phyloP scores from a whole-genome alignment of 2,113 vertebrate species.

The Ciconia maguari region DNA sequence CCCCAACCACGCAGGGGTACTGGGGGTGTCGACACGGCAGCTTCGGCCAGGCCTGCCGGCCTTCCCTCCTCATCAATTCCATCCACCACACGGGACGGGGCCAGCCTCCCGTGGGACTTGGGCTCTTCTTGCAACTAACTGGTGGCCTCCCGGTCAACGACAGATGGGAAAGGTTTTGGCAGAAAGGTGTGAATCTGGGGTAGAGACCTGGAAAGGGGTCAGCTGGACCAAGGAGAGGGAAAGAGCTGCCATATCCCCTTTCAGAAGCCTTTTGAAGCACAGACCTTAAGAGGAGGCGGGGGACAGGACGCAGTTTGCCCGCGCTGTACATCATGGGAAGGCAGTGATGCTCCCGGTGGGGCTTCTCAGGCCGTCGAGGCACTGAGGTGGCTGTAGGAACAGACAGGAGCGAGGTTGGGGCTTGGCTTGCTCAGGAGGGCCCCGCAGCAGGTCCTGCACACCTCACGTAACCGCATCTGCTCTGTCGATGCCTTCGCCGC shows the following conservation, averaged over 20 bases:
- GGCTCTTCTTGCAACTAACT: background rate
- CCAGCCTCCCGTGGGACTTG: background rate
- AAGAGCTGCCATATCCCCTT: background rate
- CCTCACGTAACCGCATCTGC: background rate
- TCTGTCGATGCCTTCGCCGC: background rate
- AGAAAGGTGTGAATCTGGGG: background rate
- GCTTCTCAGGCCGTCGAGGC: background rate
- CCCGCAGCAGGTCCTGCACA: background rate
- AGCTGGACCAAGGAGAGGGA: background rate
- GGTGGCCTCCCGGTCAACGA: background rate
- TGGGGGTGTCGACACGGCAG: rapidly evolving
- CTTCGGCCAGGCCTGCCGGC: background rate
- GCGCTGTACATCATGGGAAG: background rate
- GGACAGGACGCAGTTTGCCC: background rate
- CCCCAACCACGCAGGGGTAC: rapidly evolving
- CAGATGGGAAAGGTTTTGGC: background rate
- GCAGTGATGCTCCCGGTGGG: background rate
- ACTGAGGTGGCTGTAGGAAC: background rate
- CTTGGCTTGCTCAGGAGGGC: background rate
- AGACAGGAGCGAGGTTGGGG: background rate
- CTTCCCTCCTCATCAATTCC: background rate
- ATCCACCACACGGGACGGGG: rapidly evolving
- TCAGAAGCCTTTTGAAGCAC: background rate
- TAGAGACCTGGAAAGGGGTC: background rate
- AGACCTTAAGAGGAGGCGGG: background rate